Conservation (phyloP, 2,113 vertebrate genomes). For the Cisticola juncidis region DNA sequence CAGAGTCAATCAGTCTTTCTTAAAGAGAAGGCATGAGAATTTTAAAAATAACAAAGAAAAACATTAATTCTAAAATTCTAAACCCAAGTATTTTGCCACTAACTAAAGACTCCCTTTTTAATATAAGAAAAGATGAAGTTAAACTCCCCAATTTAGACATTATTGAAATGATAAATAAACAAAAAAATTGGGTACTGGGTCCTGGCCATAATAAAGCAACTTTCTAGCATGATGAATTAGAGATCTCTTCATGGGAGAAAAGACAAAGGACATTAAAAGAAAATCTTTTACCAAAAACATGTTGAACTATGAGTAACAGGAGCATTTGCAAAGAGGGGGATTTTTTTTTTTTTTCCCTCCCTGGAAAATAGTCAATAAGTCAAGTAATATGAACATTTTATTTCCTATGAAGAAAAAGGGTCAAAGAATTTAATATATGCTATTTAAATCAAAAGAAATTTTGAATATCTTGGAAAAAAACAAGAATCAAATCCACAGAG, state of each 20-base stretch:
- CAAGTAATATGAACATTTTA: not conserved
- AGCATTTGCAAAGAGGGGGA: not conserved
- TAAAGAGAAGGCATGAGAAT: not conserved
- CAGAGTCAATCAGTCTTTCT: not conserved
- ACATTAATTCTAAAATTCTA: not conserved
- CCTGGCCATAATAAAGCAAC: not conserved
- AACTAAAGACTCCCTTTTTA: not conserved
- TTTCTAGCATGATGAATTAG: not conserved
- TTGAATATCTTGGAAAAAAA: not conserved
- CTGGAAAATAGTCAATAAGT: not conserved
- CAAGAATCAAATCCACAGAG: not conserved
- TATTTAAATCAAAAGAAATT: not conserved
- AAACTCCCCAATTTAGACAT: not conserved
- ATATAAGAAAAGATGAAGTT: not conserved
- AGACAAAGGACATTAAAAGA: not conserved
- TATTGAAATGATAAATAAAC: not conserved
- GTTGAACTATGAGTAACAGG: not conserved
- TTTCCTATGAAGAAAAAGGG: not conserved
- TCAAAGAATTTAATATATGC: not conserved
- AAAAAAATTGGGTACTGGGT: not conserved
- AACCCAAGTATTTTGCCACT: not conserved
- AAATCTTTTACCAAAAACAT: not conserved
- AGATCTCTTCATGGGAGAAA: not conserved
- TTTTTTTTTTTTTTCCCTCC: fast-evolving
- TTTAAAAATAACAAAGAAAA: not conserved